phyloP scores from a whole-genome alignment of 2,888 invertebrate species.

The Odontocerum albicorne region DNA sequence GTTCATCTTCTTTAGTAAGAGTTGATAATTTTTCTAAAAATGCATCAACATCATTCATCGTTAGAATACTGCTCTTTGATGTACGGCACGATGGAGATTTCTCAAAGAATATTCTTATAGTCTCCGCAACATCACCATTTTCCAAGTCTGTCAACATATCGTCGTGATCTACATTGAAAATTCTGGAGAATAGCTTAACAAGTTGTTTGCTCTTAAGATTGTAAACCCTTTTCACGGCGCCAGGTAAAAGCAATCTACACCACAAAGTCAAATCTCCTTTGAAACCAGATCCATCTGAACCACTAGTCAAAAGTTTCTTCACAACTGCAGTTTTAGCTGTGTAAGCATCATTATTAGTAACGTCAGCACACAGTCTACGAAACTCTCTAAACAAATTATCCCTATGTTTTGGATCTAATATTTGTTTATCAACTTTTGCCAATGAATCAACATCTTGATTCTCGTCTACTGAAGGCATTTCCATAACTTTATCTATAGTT shows the following conservation, averaged over 20 bases:
- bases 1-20: constrained; percentile 86
- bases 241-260: constrained; percentile 83
- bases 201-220: constrained; percentile 92
- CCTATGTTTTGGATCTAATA: constrained; percentile 43
- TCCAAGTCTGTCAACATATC: constrained; percentile 87
- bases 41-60: constrained; percentile 74
- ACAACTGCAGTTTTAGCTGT: constrained; percentile 77
- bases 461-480: neutral
- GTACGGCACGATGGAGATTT: constrained; percentile 63
- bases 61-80: constrained; percentile 66
- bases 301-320: constrained; percentile 65
- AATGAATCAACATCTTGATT: neutral
- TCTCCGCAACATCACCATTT: constrained; percentile 88
- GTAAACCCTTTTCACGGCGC: constrained; percentile 81
- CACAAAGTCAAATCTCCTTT: constrained; percentile 77
- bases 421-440: neutral
- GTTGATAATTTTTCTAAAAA: constrained; percentile 73
- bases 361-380: constrained; percentile 72
- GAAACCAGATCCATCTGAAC: constrained; percentile 63
- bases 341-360: constrained; percentile 78
- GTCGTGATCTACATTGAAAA: constrained; percentile 72
- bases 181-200: constrained; percentile 81
- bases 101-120: constrained; percentile 76
- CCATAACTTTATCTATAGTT: constrained; percentile 35
- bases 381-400: constrained; percentile 80